These are phyloP conservation scores for Urocolius indicus DNA, from an alignment of 2,113 vertebrate species.

Conservation along the genomic window DNA sequence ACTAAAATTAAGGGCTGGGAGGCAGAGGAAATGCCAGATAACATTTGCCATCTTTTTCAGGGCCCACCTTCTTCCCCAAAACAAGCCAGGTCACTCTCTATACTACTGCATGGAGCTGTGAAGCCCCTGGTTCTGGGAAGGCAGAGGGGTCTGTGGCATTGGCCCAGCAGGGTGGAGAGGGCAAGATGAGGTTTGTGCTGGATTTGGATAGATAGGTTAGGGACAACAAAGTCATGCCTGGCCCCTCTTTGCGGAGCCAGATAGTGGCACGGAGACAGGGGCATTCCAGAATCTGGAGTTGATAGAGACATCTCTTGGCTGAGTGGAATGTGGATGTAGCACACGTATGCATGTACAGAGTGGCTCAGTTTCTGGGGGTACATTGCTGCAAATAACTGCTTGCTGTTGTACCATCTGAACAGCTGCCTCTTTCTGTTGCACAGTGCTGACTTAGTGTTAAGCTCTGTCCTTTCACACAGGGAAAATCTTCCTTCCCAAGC, in stretches of 20 bases:
- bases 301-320: background rate
- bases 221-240: background rate
- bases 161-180: fast-evolving
- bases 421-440: background rate
- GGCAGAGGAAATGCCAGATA: background rate
- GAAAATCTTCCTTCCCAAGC: background rate
- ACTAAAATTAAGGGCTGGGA: constrained; percentile 58
- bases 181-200: background rate
- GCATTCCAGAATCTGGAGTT: background rate
- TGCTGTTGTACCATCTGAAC: background rate
- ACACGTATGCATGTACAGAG: fast-evolving
- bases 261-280: background rate
- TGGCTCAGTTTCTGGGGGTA: background rate
- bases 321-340: background rate
- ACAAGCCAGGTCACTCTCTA: background rate
- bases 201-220: background rate
- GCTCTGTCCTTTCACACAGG: background rate
- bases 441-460: background rate
- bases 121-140: background rate
- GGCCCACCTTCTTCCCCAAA: background rate
- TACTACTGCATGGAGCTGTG: background rate
- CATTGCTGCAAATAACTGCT: background rate
- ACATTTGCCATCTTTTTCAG: background rate
- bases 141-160: no score
- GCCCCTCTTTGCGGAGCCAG: background rate